Evolutionary conservation across 2,113 vertebrate genomes (phyloP), one percentile per base, ranked within the genome.

Genomic region (Anoplopoma fimbria): DNA sequence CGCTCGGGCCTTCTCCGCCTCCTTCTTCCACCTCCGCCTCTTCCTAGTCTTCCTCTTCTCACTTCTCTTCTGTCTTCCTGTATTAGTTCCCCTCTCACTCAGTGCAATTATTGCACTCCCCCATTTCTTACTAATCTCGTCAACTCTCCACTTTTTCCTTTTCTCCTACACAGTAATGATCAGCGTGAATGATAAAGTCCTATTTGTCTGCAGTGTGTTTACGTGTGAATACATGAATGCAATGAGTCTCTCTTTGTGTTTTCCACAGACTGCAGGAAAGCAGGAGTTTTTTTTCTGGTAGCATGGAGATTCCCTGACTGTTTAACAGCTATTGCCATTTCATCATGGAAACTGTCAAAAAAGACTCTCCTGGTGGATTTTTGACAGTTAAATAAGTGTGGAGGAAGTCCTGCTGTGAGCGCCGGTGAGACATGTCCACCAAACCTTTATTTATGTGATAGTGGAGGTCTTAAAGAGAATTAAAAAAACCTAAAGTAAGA

Each of bases 371-470:
- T 73, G 82, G 78, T 75, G 81, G 81, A 77, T 77, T 83, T n/a
- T 23, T 81, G 83, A 87, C 86, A 87, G 65, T 64, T 57, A 79
- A 88, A 88, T 79, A 75, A 81, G 82, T 82, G 83, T 55, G 75
- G 77, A 40, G 69, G 45, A 71, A 40, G 60, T 74, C 74, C 85
- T 53, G 82, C 69, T 74, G 80, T 19, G 63, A 49, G 73, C 6
- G 13, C 27, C 42, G 1, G 62, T 33, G 58, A 76, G 64, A 85
- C 64, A 63, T 45, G 40, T 69, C 40, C 33, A 21, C 2, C 53
- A 23, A 62, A 51, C 42, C 17, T 63, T 87, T 79, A 73, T 36
- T 78, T 42, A 49, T 75, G 77, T 68, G 27, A 64, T 21, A 49
- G 10, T 13, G 31, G 62, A 8, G 62, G 36, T 51, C 47, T 29